Conservation (phyloP, 30 jellyfish, hydroid and myxozoan species). For the Cassiopea andromeda region DNA sequence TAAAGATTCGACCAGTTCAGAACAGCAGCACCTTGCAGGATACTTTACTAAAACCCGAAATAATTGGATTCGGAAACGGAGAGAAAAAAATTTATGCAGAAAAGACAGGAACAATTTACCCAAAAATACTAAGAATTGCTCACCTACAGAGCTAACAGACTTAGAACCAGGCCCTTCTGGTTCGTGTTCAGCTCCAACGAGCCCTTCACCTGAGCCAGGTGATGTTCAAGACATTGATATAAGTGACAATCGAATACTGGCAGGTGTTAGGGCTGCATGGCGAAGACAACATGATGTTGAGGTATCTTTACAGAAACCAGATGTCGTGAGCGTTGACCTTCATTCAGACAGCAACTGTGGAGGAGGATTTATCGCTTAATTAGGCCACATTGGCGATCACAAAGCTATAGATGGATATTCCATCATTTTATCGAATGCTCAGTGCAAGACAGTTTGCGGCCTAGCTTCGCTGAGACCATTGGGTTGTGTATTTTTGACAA, state of each 20-base stretch:
- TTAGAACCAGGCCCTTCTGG: slow-evolving; percentile 56
- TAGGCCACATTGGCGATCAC: slow-evolving; percentile 49
- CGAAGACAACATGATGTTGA: slow-evolving; percentile 44
- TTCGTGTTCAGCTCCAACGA: slow-evolving; percentile 26
- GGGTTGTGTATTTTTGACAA: neutral
- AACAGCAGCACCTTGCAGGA: slow-evolving; percentile 45
- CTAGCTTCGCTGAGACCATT: neutral
- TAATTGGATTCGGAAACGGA: slow-evolving; percentile 54
- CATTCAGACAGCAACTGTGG: slow-evolving; percentile 11
- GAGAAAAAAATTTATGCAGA: slow-evolving; percentile 42
- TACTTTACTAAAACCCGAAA: slow-evolving; percentile 70
- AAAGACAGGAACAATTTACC: slow-evolving; percentile 40
- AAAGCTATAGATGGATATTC: slow-evolving; percentile 42
- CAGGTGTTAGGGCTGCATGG: slow-evolving; percentile 61
- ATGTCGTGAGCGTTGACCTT: slow-evolving; percentile 25
- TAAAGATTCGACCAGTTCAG: slow-evolving; percentile 28
- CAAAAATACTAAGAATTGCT: slow-evolving; percentile 20
- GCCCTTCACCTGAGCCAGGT: slow-evolving; percentile 56
- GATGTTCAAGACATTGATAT: slow-evolving; percentile 47
- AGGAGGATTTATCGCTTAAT: slow-evolving; percentile 23
- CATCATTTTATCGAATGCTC: neutral
- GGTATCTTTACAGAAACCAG: slow-evolving; percentile 44
- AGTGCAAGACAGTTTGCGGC: neutral
- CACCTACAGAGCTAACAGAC: slow-evolving; percentile 82
- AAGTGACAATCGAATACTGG: slow-evolving; percentile 49